Conservation (phyloP, 2,113 vertebrate species). For the Ictalurus furcatus region DNA sequence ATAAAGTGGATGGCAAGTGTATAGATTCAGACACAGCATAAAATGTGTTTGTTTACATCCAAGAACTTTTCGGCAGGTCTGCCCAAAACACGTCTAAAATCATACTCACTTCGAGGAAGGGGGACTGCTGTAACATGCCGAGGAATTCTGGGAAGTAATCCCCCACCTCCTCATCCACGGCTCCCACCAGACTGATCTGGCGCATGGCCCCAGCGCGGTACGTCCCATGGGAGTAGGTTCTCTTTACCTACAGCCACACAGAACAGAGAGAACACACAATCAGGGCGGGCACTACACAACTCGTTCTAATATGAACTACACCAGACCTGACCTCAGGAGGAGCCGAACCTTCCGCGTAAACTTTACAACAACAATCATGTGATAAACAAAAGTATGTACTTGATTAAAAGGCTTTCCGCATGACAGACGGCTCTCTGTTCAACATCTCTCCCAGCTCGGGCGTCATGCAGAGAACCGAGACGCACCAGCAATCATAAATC, state of each 20-base stretch:
- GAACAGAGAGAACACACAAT: not conserved
- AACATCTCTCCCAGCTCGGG: not conserved
- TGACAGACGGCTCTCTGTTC: not conserved
- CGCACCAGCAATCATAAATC: rapidly evolving
- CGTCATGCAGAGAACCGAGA: not conserved
- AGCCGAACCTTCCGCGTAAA: not conserved
- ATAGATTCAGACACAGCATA: not conserved
- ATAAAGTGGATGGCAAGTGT: not conserved
- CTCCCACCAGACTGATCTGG: constrained; percentile 97
- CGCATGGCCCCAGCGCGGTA: constrained; percentile 97
- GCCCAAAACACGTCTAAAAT: not conserved
- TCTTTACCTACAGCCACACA: constrained; percentile 84
- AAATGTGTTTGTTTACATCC: not conserved
- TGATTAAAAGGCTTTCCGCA: not conserved
- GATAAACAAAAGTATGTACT: too few relatives aligned
- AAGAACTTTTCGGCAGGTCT: not conserved
- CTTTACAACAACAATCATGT: not conserved
- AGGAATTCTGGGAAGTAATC: constrained; percentile 98
- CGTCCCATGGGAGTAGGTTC: constrained; percentile 94
- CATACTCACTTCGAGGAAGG: constrained; percentile 91
- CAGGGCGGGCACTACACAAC: not conserved
- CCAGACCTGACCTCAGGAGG: not conserved
- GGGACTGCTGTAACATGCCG: constrained; percentile 91
- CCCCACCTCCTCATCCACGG: constrained; percentile 97
- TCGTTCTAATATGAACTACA: not conserved